Base-by-base conservation (phyloP, 2,888 invertebrate species). In the Muscina levida region DNA sequence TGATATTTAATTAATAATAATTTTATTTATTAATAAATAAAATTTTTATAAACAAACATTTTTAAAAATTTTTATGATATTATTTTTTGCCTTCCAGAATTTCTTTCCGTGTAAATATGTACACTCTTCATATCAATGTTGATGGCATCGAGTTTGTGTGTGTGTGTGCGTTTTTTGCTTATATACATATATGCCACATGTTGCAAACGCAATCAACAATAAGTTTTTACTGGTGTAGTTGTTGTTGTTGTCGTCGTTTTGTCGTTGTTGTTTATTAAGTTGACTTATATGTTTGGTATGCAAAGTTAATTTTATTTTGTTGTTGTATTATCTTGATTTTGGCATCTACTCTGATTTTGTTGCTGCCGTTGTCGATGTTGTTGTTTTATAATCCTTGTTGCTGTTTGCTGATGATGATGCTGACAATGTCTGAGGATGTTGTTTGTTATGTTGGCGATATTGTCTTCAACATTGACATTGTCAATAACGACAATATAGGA, bases 151-250 rank as follows among this genome's bases (percentile, higher is more conserved):
- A 66, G 53, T 62, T 56, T 71, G 62, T 79, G 42, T n/a, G 42
- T 57, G 46, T 24, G 31, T 48, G 48, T 66, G 15, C 17, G 17
- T n/a, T n/a, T n/a, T n/a, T n/a, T 71, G 48, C 66, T 19, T 13
- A 17, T 22, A 19, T 51, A 59, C 51, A 31, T 31, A 15, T 59
- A 74, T 79, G 77, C 82, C 79, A 83, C 79, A 83, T 83, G 82
- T 82, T 77, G 79, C 83, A 82, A 77, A 83, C 76, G 79, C 81
- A 79, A 77, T 79, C 86, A 86, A 84, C 85, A 84, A 84, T 83
- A 83, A 57, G 75, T 76, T 78, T 62, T 66, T 46, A 24, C 19
- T 79, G 56, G 73, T 83, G 81, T 72, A 76, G 68, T 72, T 74
- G 68, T 48, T 77, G 37, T 72, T 76, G 68, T 72, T 72, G 66